A percentile compares a stretch with the other conserved stretches of the same genome.
phyloP scores from a whole-genome alignment of 35 echinoderm and acorn worm genomes.

The Apostichopus californicus region DNA sequence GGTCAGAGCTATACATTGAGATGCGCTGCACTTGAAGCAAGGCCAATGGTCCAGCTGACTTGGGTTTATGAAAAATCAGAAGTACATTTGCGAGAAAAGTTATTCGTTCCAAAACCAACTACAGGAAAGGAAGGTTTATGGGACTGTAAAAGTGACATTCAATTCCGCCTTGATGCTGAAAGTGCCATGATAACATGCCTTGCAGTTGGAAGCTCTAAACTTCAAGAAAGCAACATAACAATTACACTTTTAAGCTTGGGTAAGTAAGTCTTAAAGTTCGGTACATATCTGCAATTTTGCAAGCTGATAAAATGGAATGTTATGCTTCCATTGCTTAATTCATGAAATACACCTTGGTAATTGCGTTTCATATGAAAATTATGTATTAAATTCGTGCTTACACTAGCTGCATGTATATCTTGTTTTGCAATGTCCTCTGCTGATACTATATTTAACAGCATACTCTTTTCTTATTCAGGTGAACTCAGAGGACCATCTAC shows the following conservation, averaged over 20 bases:
- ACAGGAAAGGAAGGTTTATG: background rate
- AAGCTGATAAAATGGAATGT: too few relatives aligned
- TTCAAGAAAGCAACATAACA: background rate
- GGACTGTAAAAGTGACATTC: background rate
- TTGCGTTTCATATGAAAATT: too few relatives aligned
- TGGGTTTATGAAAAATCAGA: background rate
- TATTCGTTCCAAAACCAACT: background rate
- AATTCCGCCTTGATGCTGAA: background rate
- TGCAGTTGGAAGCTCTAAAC: background rate
- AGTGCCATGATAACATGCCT: background rate
- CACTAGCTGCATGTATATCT: too few relatives aligned
- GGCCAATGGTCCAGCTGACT: background rate
- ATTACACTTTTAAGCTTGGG: background rate
- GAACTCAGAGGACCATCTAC: too few relatives aligned
- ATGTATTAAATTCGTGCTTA: too few relatives aligned
- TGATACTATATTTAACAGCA: too few relatives aligned
- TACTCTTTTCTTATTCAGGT: too few relatives aligned
- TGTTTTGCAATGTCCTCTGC: too few relatives aligned
- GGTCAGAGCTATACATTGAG: background rate
- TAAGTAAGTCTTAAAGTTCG: background rate
- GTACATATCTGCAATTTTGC: too few relatives aligned
- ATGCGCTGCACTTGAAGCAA: background rate
- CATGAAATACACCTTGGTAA: too few relatives aligned
- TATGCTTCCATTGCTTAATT: too few relatives aligned
- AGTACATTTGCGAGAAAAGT: background rate